Base-by-base conservation (phyloP, 2,888 invertebrate species). In the Lysandra bellargus region DNA sequence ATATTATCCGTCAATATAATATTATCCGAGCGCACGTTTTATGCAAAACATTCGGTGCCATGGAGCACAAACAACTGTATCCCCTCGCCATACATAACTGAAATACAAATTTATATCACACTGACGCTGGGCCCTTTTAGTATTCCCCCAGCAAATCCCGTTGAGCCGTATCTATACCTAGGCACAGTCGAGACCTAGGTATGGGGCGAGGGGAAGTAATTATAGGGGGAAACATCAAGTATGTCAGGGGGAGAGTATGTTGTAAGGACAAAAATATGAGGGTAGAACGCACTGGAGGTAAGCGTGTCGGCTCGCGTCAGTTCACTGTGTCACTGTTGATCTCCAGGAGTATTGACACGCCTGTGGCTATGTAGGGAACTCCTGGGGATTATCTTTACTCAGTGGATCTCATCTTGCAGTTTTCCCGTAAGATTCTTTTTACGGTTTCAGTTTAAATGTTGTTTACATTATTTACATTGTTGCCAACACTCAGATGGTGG, bases 301-400 rank as follows among this genome's bases (percentile, higher is more conserved):
- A 93, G 91, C 93, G 92, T 93, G 94, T 88, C 93, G 91, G 83
- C 84, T 89, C 86, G 90, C 90, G 86, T 90, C 92, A 90, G 94
- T 93, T 94, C 94, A 94, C 93, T 94, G 92, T 94, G 94, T 94
- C 94, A 94, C 88, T 89, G 90, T 87, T 92, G 91, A 92, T 93
- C 90, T 92, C 91, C 91, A 88, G 85, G 61, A 76, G 57, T 33
- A 76, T 69, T 69, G 69, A 53, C 76, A 53, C 30, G 53, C 76
- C 76, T 14, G 17, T 76, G 30, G 76, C 53, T 53, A 33, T 30
- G 53, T 17, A 33, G 49, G 40, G 49, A 44, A 49, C 44, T 49
- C 30, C 12, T 23, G 30, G 49, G 69, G 37, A 69, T 69, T 69
- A 69, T 69, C 14, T 14, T 33, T 69, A 69, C 12, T 69, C 64